These are phyloP conservation scores for Murina feae DNA, from an alignment of 2,113 vertebrate species.

Conservation along the genomic window DNA sequence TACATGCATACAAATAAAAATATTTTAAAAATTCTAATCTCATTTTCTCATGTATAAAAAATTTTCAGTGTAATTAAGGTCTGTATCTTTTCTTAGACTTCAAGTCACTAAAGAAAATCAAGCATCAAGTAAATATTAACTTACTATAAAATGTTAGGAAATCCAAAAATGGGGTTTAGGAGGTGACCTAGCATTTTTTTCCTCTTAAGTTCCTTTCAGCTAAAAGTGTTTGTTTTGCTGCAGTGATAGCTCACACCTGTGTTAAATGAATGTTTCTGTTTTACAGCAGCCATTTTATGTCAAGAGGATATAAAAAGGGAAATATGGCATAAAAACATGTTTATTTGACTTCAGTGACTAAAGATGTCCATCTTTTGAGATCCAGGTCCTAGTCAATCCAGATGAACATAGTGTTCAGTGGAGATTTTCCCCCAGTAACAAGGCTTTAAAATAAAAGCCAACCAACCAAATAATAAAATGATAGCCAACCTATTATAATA, in stretches of 20 bases:
- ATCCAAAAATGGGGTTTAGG: not conserved
- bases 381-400: not conserved
- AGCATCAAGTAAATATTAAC: not conserved
- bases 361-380: not conserved
- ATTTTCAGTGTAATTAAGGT: slow-evolving; percentile 23
- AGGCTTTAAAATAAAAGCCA: not conserved
- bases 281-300: not conserved
- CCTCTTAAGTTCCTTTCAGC: not conserved
- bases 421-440: not conserved
- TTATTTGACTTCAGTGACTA: not conserved
- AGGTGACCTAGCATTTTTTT: not conserved
- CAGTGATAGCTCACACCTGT: not conserved
- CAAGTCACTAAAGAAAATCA: not conserved
- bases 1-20: slow-evolving; percentile 54
- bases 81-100: not conserved
- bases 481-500: not conserved
- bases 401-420: not conserved
- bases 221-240: not conserved
- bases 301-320: not conserved
- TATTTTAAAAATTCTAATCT: not conserved
- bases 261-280: not conserved
- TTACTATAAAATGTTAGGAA: not conserved
- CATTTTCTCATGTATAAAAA: slow-evolving; percentile 14
- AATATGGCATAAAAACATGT: not conserved
- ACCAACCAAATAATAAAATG: not conserved